Percentiles rank a stretch among this genome's conserved stretches.
These are phyloP conservation scores for Oreochromis spilurus DNA, from an alignment of 2,113 vertebrate species.

Conservation along the genomic window DNA sequence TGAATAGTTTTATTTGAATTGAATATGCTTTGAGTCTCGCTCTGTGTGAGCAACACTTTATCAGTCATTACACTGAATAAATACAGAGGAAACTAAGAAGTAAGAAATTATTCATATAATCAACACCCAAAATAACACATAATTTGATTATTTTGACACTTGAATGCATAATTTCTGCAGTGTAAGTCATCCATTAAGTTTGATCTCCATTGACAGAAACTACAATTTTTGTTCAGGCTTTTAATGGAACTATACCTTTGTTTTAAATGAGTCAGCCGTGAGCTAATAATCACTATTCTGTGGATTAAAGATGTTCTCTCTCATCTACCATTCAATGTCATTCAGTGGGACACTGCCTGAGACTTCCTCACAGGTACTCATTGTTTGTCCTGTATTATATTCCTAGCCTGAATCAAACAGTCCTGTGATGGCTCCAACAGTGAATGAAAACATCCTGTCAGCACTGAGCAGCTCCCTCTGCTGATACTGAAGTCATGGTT, in stretches of 20 bases:
- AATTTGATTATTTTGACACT: background rate
- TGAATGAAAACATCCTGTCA: background rate
- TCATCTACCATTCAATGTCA: background rate
- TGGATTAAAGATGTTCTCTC: background rate
- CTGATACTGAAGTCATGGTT: conserved; percentile 1
- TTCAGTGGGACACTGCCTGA: background rate
- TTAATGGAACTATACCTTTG: background rate
- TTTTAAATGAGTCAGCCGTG: background rate
- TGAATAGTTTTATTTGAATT: background rate
- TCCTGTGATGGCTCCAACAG: background rate
- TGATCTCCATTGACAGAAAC: background rate
- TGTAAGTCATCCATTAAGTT: background rate
- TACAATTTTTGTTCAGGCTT: background rate
- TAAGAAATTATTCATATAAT: background rate
- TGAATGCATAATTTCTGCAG: background rate
- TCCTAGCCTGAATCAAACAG: background rate
- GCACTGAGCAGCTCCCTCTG: background rate
- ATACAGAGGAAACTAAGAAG: background rate
- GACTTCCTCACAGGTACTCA: background rate
- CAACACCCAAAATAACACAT: background rate
- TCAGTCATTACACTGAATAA: background rate
- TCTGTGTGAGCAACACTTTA: background rate
- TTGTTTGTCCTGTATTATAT: background rate
- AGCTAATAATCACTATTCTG: background rate
- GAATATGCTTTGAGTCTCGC: background rate